phyloP scores from a whole-genome alignment of 2,797 vertebrate genomes.

The Aldrovandia affinis region DNA sequence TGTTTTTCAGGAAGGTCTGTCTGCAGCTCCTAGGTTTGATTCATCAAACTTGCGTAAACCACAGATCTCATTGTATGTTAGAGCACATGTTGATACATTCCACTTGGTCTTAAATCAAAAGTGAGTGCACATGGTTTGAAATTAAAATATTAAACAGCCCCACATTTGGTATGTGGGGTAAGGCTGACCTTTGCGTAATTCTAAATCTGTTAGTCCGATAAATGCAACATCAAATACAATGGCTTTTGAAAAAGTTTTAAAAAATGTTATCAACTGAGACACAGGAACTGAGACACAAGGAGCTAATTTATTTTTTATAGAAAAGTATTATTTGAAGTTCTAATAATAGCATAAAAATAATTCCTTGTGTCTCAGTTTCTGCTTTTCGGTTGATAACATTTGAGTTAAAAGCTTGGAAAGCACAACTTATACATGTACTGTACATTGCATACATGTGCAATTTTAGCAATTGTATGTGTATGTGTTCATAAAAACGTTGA shows the following conservation, averaged over 20 bases:
- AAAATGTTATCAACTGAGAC: background rate
- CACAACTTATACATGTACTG: background rate
- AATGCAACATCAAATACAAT: background rate
- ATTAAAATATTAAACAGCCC: background rate
- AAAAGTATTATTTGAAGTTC: too few species aligned
- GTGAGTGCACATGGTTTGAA: background rate
- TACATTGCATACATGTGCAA: too few species aligned
- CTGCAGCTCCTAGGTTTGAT: background rate
- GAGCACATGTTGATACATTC: background rate
- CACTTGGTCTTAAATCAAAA: background rate
- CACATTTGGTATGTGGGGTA: background rate
- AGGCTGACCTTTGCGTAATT: background rate
- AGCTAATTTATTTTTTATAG: too few species aligned
- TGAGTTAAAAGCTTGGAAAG: background rate
- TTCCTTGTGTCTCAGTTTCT: too few species aligned
- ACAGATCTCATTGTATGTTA: background rate
- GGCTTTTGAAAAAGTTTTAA: background rate
- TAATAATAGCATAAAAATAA: too few species aligned
- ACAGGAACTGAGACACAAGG: too few species aligned
- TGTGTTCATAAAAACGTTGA: background rate
- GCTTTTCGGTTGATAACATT: too few species aligned
- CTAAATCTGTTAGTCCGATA: background rate
- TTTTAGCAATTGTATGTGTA: background rate
- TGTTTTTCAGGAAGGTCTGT: too few species aligned
- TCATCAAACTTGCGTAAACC: background rate